Base-by-base conservation (phyloP, 1,140 invertebrate genomes). In the Colletes gigas region DNA sequence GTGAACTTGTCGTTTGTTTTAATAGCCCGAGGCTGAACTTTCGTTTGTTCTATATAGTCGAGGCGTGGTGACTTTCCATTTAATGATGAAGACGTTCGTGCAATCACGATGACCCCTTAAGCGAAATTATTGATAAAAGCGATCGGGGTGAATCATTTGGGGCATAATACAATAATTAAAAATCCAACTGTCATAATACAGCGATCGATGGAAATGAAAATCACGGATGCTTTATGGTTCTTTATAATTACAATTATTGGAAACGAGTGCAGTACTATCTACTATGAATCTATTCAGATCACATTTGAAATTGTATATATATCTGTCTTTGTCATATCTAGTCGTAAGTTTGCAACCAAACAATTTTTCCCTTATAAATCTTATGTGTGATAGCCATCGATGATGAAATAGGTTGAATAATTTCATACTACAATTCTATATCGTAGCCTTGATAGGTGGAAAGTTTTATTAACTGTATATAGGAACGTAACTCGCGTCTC, bases 41-140 rank as follows among this genome's bases (percentile, higher is more conserved):
- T 83, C 78, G 66, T 81, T 83, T 74, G 65, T 63, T 69, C 21
- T 10, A 59, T 60, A 72, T 66, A 72, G 15, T 19, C 41, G n/a
- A 83, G 68, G 67, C 30, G 68, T 69, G 68, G 75, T 71, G n/a
- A 78, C 75, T 78, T 78, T 71, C 75, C 41, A 82, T 52, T 62
- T 70, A 81, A 78, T 52, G 10, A 62, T 39, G 52, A 73, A 72
- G 17, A 79, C 44, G 30, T 50, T 72, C 41, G 15, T 9, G 67
- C 30, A 17, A 57, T 30, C 17, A 14, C 8, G 2, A 4, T 70
- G 4, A 30, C 44, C 55, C 15, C 15, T n/a, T n/a, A 39, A 78
- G 67, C 7, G 30, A 52, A 39, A 59, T 59, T 50, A 8, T n/a
- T 50, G 14, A 30, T 41, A 14, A 17, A 30, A 17, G 5, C 8